Percentiles rank a stretch among this genome's conserved stretches.
Conservation (phyloP, 2,797 vertebrate genomes). For the Anguilla anguilla region DNA sequence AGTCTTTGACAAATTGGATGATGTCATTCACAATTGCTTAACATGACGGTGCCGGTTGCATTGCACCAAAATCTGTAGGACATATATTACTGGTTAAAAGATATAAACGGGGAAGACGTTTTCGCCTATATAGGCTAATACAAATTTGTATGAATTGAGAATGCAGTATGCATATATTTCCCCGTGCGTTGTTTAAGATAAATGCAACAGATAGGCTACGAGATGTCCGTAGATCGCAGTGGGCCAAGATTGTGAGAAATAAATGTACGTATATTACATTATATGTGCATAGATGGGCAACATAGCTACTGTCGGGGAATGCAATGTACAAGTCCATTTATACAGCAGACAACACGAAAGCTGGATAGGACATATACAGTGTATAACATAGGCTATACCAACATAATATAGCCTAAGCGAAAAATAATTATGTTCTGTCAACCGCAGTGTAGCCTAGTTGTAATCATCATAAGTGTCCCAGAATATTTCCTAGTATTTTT, state of each 20-base stretch:
- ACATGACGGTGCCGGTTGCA: constrained; percentile 26
- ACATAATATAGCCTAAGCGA: not conserved
- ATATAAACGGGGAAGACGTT: not conserved
- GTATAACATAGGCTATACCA: not conserved
- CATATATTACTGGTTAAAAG: constrained; percentile 2
- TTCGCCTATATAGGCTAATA: not conserved
- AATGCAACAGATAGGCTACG: not conserved
- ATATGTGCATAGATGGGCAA: not conserved
- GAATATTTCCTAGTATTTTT: not conserved
- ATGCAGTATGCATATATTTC: not conserved
- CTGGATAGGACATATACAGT: not conserved
- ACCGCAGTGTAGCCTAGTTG: not conserved
- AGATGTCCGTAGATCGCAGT: not conserved
- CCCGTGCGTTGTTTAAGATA: not conserved
- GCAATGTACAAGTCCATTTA: not conserved
- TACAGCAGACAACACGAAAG: not conserved
- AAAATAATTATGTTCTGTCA: not conserved
- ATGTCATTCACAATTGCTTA: constrained; percentile 53
- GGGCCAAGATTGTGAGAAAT: not conserved
- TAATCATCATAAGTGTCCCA: not conserved
- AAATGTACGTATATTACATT: not conserved
- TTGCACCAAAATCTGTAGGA: constrained; percentile 41
- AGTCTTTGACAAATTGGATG: constrained; percentile 59
- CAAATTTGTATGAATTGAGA: not conserved
- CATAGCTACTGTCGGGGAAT: not conserved